Conservation (phyloP, 2,888 invertebrate genomes). For the Ophraella communa region DNA sequence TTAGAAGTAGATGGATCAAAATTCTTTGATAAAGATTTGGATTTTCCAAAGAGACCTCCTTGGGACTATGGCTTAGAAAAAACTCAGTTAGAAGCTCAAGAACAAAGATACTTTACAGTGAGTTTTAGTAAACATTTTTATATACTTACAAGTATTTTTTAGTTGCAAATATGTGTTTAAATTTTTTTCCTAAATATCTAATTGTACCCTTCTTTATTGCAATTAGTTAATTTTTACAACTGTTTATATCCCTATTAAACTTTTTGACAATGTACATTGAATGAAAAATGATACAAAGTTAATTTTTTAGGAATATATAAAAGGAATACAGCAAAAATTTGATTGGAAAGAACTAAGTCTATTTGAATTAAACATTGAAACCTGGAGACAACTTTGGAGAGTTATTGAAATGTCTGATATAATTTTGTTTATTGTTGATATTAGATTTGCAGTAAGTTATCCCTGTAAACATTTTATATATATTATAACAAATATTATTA, state of each 20-base stretch:
- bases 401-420: slow-evolving; percentile 95
- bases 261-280: too few species aligned
- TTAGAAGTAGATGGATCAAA: slow-evolving; percentile 73
- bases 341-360: slow-evolving; percentile 75
- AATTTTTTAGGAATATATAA: slow-evolving; percentile 74
- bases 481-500: too few species aligned
- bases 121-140: too few species aligned
- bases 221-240: not conserved
- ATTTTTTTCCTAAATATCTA: too few species aligned
- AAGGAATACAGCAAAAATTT: slow-evolving; percentile 68
- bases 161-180: too few species aligned
- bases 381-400: slow-evolving; percentile 95
- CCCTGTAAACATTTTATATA: not conserved
- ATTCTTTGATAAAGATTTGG: slow-evolving; percentile 72
- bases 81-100: slow-evolving; percentile 76
- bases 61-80: slow-evolving; percentile 83
- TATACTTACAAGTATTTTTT: too few species aligned
- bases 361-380: slow-evolving; percentile 93
- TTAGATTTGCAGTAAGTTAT: slow-evolving; percentile 77
- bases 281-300: too few species aligned
- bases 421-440: slow-evolving; percentile 85
- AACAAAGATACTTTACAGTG: slow-evolving; percentile 83
- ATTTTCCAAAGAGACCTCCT: slow-evolving; percentile 84
- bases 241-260: too few species aligned
- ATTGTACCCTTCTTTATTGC: not conserved